phyloP scores from a whole-genome alignment of 2,888 invertebrate species.

The Drosophila stalkeri region DNA sequence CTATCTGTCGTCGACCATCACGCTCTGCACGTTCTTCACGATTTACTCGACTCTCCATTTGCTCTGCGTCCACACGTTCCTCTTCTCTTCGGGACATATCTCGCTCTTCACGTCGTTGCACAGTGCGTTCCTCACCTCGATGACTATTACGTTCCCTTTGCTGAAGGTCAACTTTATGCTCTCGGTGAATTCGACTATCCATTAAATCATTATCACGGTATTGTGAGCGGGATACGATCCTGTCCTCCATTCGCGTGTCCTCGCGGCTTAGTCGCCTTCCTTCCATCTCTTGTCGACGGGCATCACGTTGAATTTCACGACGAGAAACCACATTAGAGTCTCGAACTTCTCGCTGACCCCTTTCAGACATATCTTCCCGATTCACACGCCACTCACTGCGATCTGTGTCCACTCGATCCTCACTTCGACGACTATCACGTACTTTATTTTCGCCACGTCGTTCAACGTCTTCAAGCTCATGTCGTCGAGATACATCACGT shows the following conservation, averaged over 20 bases:
- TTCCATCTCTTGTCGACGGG: neutral
- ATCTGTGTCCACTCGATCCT: neutral
- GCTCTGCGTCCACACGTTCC: neutral
- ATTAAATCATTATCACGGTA: neutral
- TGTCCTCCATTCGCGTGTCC: neutral
- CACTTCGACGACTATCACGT: neutral
- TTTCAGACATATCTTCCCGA: neutral
- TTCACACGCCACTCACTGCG: neutral
- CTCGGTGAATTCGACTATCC: constrained; percentile 5
- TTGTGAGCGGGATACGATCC: neutral
- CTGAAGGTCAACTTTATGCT: constrained; percentile 1
- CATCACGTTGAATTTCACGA: constrained; percentile 14
- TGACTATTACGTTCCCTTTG: constrained; percentile 9
- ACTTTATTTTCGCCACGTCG: neutral
- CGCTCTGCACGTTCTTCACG: constrained; percentile 3
- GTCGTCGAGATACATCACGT: neutral
- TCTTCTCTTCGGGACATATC: neutral
- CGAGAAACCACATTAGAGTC: neutral
- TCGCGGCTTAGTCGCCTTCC: neutral
- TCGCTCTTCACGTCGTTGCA: neutral
- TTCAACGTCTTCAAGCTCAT: neutral
- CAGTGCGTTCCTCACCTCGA: neutral
- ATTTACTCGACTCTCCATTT: neutral
- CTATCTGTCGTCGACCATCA: neutral
- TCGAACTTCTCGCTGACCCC: constrained; percentile 3